Conservation (phyloP, 64 coral and sea anemone genomes). For the Platygyra sinensis region DNA sequence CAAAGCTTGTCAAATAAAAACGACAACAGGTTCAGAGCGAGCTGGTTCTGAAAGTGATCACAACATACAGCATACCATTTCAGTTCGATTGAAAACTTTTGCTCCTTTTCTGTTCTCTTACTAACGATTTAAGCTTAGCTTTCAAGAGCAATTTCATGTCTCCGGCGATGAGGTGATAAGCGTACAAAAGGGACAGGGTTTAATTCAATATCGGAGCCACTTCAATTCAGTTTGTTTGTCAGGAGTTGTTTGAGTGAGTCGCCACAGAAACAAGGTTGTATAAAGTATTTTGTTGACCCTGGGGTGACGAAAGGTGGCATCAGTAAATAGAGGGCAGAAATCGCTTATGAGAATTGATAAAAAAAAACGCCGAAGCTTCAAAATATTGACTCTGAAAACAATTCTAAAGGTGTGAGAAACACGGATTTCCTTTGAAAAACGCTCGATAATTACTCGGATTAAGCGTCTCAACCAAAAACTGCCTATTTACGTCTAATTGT, state of each 20-base stretch:
- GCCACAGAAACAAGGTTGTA: not conserved
- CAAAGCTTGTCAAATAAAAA: not conserved
- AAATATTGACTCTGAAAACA: conserved; percentile 45
- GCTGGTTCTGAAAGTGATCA: not conserved
- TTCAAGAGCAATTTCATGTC: not conserved
- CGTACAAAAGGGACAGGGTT: not conserved
- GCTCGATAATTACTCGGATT: not conserved
- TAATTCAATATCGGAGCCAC: conserved; percentile 7
- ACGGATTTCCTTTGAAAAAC: not conserved
- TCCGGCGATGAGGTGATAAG: not conserved
- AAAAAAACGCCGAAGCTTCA: not conserved
- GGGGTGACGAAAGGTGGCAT: conserved; percentile 9
- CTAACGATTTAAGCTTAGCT: not conserved
- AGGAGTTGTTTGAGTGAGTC: not conserved
- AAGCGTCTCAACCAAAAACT: not conserved
- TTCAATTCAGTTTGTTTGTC: not conserved
- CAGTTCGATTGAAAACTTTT: not conserved
- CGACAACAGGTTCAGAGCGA: no score
- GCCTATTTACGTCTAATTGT: not conserved
- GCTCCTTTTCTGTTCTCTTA: not conserved
- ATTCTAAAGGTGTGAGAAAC: not conserved
- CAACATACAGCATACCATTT: not conserved
- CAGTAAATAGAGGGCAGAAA: conserved; percentile 28
- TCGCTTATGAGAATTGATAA: conserved; percentile 4
- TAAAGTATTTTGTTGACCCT: conserved; percentile 15